A percentile compares a stretch with the other conserved stretches of the same genome.
These are phyloP conservation scores for Chondrosia reniformis DNA, from an alignment of 37 sponge, comb jelly and placozoan species.

Conservation along the genomic window DNA sequence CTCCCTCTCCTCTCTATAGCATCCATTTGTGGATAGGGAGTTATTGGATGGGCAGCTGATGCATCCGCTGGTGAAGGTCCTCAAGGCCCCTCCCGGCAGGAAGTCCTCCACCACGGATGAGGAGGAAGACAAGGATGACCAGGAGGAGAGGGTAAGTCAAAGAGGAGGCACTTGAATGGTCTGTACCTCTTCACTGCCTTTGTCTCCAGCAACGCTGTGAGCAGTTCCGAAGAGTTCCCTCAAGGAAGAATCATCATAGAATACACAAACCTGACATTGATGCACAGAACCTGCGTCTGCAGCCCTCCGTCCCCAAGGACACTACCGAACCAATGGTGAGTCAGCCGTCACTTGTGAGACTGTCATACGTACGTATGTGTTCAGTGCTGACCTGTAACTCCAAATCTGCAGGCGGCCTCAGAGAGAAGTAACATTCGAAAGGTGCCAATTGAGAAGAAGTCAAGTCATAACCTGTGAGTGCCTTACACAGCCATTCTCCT, in stretches of 20 bases:
- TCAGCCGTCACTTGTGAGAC: too few species aligned
- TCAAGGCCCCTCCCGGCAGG: conserved; percentile 57
- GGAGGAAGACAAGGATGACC: conserved; percentile 38
- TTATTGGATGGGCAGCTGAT: conserved; percentile 41
- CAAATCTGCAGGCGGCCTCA: too few species aligned
- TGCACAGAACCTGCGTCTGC: not conserved
- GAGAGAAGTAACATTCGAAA: too few species aligned
- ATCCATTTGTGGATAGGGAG: conserved; percentile 54
- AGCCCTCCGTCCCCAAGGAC: not conserved
- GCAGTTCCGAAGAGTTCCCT: conserved; percentile 43
- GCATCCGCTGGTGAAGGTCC: conserved; percentile 48
- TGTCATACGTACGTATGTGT: not conserved
- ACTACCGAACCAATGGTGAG: conserved; percentile 21
- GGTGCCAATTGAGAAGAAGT: too few species aligned
- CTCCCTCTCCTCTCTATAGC: not conserved
- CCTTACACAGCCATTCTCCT: too few species aligned
- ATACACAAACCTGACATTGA: conserved; percentile 40
- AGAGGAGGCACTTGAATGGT: not conserved
- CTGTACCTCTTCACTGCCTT: too few species aligned
- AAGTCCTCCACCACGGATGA: conserved; percentile 26
- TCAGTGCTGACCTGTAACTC: too few species aligned
- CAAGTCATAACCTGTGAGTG: too few species aligned
- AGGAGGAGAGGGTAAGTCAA: conserved; percentile 23
- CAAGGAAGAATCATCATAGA: conserved; percentile 48
- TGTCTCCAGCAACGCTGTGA: conserved; percentile 15